Evolutionary conservation across 2,797 vertebrate genomes (phyloP).

Genomic region (Synaphobranchus kaupii): DNA sequence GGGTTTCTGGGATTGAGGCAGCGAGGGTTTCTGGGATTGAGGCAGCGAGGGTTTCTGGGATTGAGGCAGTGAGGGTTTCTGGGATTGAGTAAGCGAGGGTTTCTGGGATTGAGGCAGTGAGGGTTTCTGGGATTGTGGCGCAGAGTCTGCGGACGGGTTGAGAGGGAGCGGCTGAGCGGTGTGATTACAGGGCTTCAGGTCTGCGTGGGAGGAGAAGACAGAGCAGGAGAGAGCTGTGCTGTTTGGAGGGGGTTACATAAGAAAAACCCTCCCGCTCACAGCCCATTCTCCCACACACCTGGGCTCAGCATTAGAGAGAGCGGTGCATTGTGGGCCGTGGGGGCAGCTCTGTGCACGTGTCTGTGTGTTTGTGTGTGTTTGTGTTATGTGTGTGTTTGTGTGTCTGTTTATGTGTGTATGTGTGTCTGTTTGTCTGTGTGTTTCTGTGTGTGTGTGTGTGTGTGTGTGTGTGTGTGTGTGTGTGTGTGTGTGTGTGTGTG

Average conservation of each 20-base stretch:
- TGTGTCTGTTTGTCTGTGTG: neutral
- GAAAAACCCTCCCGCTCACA: conserved; percentile 8
- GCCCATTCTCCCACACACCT: conserved; percentile 39
- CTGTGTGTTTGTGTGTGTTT: conserved; percentile 18
- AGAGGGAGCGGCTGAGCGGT: too few relatives aligned
- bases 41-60: too few relatives aligned
- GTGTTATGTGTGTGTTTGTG: conserved; percentile 24
- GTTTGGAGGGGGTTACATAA: conserved; percentile 50
- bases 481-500: neutral
- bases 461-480: neutral
- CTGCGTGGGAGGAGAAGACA: conserved; percentile 39
- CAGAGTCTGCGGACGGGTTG: too few relatives aligned
- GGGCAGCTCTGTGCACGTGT: conserved; percentile 9
- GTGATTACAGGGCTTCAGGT: conserved; percentile 21
- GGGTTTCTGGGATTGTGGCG: too few relatives aligned
- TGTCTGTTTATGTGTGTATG: conserved; percentile 12
- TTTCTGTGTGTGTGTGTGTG: neutral
- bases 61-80: too few relatives aligned
- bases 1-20: too few relatives aligned
- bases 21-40: too few relatives aligned
- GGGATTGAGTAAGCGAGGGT: too few relatives aligned
- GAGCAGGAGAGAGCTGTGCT: conserved; percentile 32
- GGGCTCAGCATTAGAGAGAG: conserved; percentile 32
- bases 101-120: too few relatives aligned
- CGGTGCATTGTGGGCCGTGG: conserved; percentile 18